These are phyloP conservation scores for Oryzias curvinotus DNA, from an alignment of 2,113 vertebrate species.

Conservation along the genomic window DNA sequence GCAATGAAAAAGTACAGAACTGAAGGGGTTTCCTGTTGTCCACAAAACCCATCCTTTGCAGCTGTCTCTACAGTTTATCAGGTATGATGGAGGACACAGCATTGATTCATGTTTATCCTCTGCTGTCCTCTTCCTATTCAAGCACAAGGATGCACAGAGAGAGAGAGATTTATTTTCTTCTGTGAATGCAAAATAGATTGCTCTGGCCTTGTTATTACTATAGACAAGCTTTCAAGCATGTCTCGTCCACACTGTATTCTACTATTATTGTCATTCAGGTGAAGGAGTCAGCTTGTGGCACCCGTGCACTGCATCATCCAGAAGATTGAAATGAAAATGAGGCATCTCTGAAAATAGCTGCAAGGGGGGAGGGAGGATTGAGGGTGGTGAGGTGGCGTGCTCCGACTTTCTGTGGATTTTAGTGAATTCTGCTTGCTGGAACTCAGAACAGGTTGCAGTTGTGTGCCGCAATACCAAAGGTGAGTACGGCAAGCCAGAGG, in stretches of 20 bases:
- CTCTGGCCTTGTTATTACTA: constrained; percentile 57
- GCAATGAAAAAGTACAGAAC: no score
- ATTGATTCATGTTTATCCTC: constrained; percentile 32
- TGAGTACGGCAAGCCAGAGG: no score
- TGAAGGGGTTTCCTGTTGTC: no score
- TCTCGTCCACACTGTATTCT: constrained; percentile 46
- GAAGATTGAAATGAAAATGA: constrained; percentile 71
- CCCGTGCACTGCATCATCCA: constrained; percentile 32
- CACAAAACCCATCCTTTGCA: no score
- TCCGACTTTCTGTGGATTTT: constrained; percentile 38
- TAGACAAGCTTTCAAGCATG: constrained; percentile 20
- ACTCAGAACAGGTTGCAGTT: not conserved
- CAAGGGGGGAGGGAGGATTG: constrained; percentile 19
- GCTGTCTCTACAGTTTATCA: constrained; percentile 19
- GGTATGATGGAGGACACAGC: constrained; percentile 38
- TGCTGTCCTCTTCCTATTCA: constrained; percentile 10
- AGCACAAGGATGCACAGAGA: constrained; percentile 28
- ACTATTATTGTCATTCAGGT: constrained; percentile 52
- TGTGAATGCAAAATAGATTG: constrained; percentile 54
- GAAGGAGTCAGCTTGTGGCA: constrained; percentile 48
- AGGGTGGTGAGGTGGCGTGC: constrained; percentile 40
- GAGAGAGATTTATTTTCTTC: constrained; percentile 45
- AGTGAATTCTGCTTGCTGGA: constrained; percentile 41
- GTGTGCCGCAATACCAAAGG: no score
- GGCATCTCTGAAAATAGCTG: constrained; percentile 58